Evolutionary conservation across 2,888 invertebrate genomes (phyloP).

Genomic region (Nasonia oneida): DNA sequence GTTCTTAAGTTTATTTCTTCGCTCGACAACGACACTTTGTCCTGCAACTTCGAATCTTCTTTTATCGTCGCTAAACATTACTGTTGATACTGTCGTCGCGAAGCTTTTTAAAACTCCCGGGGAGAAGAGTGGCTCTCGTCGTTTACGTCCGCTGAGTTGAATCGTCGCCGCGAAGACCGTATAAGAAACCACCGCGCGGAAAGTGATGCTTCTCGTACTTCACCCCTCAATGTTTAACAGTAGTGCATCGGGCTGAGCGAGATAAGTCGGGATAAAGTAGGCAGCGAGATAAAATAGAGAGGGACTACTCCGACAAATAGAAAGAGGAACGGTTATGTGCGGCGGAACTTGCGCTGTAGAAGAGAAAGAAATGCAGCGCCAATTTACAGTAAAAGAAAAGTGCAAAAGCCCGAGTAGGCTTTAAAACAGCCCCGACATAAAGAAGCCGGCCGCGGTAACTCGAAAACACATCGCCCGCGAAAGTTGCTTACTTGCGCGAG

Average conservation of each 20-base stretch:
- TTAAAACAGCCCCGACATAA: conserved; percentile 63
- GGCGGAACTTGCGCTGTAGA: conserved; percentile 36
- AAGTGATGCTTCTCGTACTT: background rate
- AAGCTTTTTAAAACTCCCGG: conserved; percentile 49
- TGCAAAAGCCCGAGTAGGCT: conserved; percentile 63
- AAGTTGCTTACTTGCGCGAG: conserved; percentile 47
- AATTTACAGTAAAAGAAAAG: conserved; percentile 71
- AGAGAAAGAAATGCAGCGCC: conserved; percentile 61
- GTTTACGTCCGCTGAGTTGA: background rate
- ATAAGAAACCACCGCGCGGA: background rate
- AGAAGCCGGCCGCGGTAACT: conserved; percentile 60
- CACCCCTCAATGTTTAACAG: background rate
- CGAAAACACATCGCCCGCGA: conserved; percentile 58
- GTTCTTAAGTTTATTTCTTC: conserved; percentile 58
- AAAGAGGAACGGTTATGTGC: conserved; percentile 57
- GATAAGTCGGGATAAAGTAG: background rate
- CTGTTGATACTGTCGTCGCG: conserved; percentile 21
- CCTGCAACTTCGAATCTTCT: conserved; percentile 57
- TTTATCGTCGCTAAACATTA: conserved; percentile 64
- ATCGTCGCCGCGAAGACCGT: background rate
- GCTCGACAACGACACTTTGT: conserved; percentile 32
- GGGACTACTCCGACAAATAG: conserved; percentile 44
- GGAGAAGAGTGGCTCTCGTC: background rate
- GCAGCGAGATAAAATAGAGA: conserved; percentile 39
- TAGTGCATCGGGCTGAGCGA: background rate